Evolutionary conservation across 2,797 vertebrate genomes (phyloP), one percentile per base, ranked within the genome.

Genomic region (Hoplostethus mediterraneus): DNA sequence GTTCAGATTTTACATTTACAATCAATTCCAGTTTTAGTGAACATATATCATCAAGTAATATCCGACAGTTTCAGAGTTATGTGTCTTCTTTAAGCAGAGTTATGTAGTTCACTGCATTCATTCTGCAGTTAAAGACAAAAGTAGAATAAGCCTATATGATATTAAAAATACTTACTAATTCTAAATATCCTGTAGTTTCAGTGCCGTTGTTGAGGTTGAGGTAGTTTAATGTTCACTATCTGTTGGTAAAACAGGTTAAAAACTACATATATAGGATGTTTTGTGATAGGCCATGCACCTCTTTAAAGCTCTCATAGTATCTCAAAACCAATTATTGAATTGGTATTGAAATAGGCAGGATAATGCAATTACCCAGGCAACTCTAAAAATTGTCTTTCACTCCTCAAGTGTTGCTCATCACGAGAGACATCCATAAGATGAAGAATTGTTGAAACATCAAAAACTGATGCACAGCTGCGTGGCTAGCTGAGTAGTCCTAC

Each of bases 21-120:
- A 28, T 71, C 75, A 31, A 77, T 83, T 73, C 73, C 49, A 78
- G 49, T 71, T 54, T 75, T 60, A 61, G 58, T 61, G 11, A 47
- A 40, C 67, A 33, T 71, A 63, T 58, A 61, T 75, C 3, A 45
- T 28, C 28, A 28, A 28, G 28, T 28, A 28, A 36, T 36, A 36
- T 36, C 7, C 7, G 5, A 36, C 30, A 58, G 14, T 71, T 64
- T 51, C 16, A n/a, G 2, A 0, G 4, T 38, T 16, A 53, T 65
- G 47, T 21, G 1, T n/a, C 53, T 44, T 60, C 55, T 5, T 48
- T 16, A 3, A 28, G 3, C 1, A 28, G 28, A 28, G 28, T 28
- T 28, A 28, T 60, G 47, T 10, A 0, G 38, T 60, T 72, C 55
- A 40, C 54, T 44, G 33, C 1, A 1, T 30, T 25, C 7, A 4